A percentile compares a stretch with the other conserved stretches of the same genome.
Conservation (phyloP, 1,140 invertebrate genomes). For the Drosophila prosaltans region DNA sequence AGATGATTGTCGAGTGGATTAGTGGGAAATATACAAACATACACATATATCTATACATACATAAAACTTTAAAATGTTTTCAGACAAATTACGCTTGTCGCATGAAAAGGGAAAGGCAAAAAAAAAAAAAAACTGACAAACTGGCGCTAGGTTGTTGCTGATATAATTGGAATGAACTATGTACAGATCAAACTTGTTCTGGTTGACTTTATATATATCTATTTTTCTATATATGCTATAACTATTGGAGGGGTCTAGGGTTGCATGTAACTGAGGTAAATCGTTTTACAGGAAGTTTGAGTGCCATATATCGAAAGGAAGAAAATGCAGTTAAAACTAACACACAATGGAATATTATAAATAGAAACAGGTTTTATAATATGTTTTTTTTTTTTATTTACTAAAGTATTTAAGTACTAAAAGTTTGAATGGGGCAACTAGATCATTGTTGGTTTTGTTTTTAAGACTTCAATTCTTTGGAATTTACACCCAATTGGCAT, state of each 20-base stretch:
- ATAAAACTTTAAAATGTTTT: conserved; percentile 19
- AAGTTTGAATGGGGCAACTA: too few species aligned
- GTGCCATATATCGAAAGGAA: neutral
- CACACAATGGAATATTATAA: neutral
- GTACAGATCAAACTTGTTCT: conserved; percentile 66
- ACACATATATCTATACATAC: neutral
- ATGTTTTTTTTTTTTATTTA: neutral
- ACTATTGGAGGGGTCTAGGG: conserved; percentile 1
- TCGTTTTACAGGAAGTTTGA: neutral
- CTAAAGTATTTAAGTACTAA: neutral
- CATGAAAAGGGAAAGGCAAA: conserved; percentile 75
- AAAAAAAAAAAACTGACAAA: conserved; percentile 21
- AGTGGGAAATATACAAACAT: conserved; percentile 34
- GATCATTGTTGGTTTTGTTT: too few species aligned
- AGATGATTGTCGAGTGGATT: conserved; percentile 73
- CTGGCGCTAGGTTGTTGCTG: conserved; percentile 57
- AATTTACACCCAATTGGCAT: too few species aligned
- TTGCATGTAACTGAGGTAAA: conserved; percentile 1
- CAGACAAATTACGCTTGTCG: conserved; percentile 44
- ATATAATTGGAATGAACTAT: conserved; percentile 49
- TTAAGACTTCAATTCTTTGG: too few species aligned
- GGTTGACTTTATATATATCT: conserved; percentile 14
- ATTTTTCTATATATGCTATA: conserved; percentile 30
- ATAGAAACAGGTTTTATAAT: neutral
- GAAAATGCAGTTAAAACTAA: neutral